Conservation (phyloP, 2,888 invertebrate genomes). For the Nemoura dubitans region DNA sequence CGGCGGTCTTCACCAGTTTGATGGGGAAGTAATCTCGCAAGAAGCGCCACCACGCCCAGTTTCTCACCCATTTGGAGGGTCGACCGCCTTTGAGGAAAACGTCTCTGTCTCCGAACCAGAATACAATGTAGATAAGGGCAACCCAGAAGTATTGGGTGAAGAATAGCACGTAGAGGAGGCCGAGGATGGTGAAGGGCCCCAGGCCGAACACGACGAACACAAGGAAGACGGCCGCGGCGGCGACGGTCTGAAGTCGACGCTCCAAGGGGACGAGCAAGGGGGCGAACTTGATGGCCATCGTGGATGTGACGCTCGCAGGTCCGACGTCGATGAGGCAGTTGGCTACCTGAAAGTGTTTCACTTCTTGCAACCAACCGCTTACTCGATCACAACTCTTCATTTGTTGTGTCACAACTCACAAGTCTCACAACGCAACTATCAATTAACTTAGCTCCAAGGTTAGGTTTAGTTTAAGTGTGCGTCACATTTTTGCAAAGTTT, state of each 20-base stretch:
- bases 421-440: too few relatives aligned
- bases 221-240: slow-evolving; percentile 83
- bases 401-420: too few relatives aligned
- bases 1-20: slow-evolving; percentile 80
- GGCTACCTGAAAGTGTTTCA: too few relatives aligned
- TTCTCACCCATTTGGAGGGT: slow-evolving; percentile 69
- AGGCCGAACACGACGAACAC: slow-evolving; percentile 66
- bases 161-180: slow-evolving; percentile 67
- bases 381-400: too few relatives aligned
- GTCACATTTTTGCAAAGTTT: too few relatives aligned
- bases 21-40: slow-evolving; percentile 78
- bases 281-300: slow-evolving; percentile 83
- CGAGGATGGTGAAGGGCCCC: slow-evolving; percentile 63
- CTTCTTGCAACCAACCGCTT: too few relatives aligned
- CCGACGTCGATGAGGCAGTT: too few relatives aligned
- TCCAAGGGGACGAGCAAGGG: slow-evolving; percentile 79
- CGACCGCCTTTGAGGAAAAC: slow-evolving; percentile 67
- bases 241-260: slow-evolving; percentile 84
- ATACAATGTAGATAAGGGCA: slow-evolving; percentile 68
- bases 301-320: too few relatives aligned
- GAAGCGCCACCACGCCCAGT: slow-evolving; percentile 72
- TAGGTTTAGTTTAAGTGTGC: too few relatives aligned
- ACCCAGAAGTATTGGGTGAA: slow-evolving; percentile 56
- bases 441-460: too few relatives aligned
- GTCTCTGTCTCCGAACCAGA: slow-evolving; percentile 74